A percentile compares a stretch with the other conserved stretches of the same genome.
These are phyloP conservation scores for Argyrosomus japonicus DNA, from an alignment of 2,113 vertebrate genomes.

Conservation along the genomic window DNA sequence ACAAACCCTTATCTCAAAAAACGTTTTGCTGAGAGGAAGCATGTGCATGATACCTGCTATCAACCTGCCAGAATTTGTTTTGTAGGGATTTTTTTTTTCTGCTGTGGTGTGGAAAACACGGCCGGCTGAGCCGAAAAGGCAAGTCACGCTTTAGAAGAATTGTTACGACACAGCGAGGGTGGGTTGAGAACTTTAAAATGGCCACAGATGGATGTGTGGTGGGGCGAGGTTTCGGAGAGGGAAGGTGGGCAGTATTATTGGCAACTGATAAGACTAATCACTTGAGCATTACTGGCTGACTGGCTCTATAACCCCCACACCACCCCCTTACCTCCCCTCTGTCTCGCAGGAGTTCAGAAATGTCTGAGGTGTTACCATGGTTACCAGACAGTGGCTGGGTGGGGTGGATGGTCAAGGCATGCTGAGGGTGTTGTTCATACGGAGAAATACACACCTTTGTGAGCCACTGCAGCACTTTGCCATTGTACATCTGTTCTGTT, in stretches of 20 bases:
- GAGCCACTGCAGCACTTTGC: neutral
- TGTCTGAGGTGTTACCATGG: constrained; percentile 66
- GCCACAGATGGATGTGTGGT: constrained; percentile 4
- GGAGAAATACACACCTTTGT: neutral
- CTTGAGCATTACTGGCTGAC: constrained; percentile 42
- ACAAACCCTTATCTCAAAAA: constrained; percentile 53
- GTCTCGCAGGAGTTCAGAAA: constrained; percentile 34
- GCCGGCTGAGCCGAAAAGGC: neutral
- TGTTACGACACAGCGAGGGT: neutral
- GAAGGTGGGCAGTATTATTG: constrained; percentile 33
- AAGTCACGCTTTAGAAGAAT: neutral
- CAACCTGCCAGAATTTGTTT: neutral
- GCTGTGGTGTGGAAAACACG: constrained; percentile 14
- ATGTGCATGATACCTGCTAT: constrained; percentile 14
- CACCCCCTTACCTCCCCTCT: neutral
- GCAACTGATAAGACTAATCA: constrained; percentile 59
- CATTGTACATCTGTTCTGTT: neutral
- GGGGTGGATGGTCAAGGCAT: constrained; percentile 1
- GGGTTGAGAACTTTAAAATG: constrained; percentile 6
- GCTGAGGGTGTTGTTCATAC: neutral
- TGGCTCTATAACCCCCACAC: constrained; percentile 8
- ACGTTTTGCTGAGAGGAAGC: constrained; percentile 30
- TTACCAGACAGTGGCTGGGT: constrained; percentile 41
- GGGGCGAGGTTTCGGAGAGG: neutral
- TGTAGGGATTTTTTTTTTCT: neutral